Base-by-base conservation (phyloP, 1,140 invertebrate species). In the Ceratosolen fusciceps region DNA sequence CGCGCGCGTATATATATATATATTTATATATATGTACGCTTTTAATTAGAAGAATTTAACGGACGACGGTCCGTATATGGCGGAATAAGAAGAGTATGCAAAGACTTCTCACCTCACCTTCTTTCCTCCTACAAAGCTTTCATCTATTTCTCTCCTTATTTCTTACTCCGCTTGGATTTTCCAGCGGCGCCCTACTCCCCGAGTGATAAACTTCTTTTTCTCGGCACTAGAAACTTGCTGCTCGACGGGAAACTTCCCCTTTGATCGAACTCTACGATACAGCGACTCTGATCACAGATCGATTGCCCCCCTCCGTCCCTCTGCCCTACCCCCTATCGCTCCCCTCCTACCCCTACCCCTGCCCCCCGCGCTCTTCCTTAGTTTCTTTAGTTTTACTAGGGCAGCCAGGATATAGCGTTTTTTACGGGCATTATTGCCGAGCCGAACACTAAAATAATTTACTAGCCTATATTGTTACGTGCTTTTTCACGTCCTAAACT, bases 21-120 rank as follows among this genome's bases (percentile, higher is more conserved):
- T n/a, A n/a, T n/a, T n/a, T n/a, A n/a, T n/a, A n/a, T n/a, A n/a
- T n/a, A n/a, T n/a, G n/a, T n/a, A n/a, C 2, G 24, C 7, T 58
- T 39, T 60, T 65, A 75, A 65, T 75, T 75, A 65, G 19, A 65
- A 26, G 8, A 49, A 62, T 74, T 74, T 62, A 74, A 74, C 47
- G 37, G 26, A 2, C 12, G 2, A 47, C 10, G 29, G 8, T 14
- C 9, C 21, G 1, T 43, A 34, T 8, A 24, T 60, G 31, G 24
- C 10, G 37, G 10, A 21, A 54, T 31, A 54, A 37, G 26, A 8
- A 56, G 2, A 73, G 5, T 2, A n/a, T 24, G 9, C 14, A 10
- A 31, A 31, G 39, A 12, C n/a, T 29, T 47, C 73, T 74, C 31
- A 56, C 16, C 34, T 34, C 49, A 34, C 21, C 24, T 39, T 49